These are phyloP conservation scores for Etheostoma nigrum DNA, from an alignment of 2,797 vertebrate species.

Conservation along the genomic window DNA sequence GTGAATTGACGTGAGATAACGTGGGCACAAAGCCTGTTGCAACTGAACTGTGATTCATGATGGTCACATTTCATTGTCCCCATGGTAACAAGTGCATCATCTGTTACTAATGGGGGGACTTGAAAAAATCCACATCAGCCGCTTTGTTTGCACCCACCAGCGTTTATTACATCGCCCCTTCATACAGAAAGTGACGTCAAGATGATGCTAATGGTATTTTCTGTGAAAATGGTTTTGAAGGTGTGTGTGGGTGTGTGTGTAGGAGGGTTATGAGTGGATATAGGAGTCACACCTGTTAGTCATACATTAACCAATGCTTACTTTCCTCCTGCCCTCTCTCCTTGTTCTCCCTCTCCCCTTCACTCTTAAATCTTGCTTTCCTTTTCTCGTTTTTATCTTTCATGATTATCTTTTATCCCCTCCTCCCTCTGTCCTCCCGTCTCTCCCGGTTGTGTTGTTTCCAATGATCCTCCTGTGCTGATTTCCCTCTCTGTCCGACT, in stretches of 20 bases:
- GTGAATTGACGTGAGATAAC: conserved; percentile 25
- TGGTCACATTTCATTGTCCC: conserved; percentile 61
- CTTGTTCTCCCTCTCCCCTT: background rate
- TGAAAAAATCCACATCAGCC: conserved; percentile 40
- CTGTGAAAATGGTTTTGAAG: background rate
- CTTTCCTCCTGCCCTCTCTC: conserved; percentile 13
- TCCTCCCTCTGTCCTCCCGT: conserved; percentile 22
- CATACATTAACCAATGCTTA: conserved; percentile 51
- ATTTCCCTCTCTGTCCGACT: conserved; percentile 63
- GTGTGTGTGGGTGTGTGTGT: background rate
- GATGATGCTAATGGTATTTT: conserved; percentile 5
- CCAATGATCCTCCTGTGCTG: conserved; percentile 53
- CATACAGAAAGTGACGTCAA: conserved; percentile 4
- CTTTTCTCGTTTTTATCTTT: conserved; percentile 28
- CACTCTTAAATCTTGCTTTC: conserved; percentile 8
- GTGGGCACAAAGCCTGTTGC: conserved; percentile 28
- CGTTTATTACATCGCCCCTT: conserved; percentile 22
- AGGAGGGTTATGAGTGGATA: conserved; percentile 43
- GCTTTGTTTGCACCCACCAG: conserved; percentile 11
- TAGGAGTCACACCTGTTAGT: conserved; percentile 62
- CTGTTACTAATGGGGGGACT: conserved; percentile 28
- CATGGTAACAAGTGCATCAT: conserved; percentile 63
- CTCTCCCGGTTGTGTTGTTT: conserved; percentile 47
- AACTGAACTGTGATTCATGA: conserved; percentile 28
- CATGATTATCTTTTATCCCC: conserved; percentile 12